phyloP scores from a whole-genome alignment of 37 sponge, comb jelly and placozoan genomes.

The Ephydatia muelleri region DNA sequence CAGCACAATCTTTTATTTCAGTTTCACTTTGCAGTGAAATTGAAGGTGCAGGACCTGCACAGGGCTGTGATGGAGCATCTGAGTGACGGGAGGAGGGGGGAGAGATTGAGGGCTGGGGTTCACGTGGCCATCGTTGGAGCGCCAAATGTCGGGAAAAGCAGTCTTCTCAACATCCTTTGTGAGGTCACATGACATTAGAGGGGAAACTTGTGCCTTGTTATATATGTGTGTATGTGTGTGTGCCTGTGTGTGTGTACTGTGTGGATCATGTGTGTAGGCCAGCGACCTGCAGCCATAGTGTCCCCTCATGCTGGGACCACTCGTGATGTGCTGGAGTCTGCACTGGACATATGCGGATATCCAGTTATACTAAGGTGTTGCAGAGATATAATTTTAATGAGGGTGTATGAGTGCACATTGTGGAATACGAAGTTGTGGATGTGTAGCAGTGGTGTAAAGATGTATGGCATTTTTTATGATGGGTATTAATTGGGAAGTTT shows the following conservation, averaged over 20 bases:
- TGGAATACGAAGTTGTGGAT: background rate
- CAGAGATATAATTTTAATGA: too few species aligned
- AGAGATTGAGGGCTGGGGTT: constrained; percentile 79
- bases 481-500: background rate
- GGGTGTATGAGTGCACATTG: too few species aligned
- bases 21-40: constrained; percentile 29
- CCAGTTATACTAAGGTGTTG: constrained; percentile 73
- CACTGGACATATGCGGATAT: constrained; percentile 82
- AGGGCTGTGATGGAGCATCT: constrained; percentile 57
- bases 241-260: constrained; percentile 6
- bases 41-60: constrained; percentile 27
- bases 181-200: constrained; percentile 8
- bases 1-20: background rate
- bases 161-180: constrained; percentile 89
- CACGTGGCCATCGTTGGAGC: constrained; percentile 84
- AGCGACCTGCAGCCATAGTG: constrained; percentile 89
- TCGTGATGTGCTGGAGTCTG: constrained; percentile 83
- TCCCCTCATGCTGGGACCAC: constrained; percentile 88
- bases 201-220: background rate
- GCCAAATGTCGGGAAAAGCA: constrained; percentile 94
- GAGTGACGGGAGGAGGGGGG: constrained; percentile 79
- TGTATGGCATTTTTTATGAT: background rate
- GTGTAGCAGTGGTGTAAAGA: background rate
- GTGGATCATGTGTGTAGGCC: constrained; percentile 47
- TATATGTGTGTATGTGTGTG: background rate